Evolutionary conservation across 2,113 vertebrate genomes (phyloP), one percentile per base, ranked within the genome.

Genomic region (Paramisgurnus dabryanus): DNA sequence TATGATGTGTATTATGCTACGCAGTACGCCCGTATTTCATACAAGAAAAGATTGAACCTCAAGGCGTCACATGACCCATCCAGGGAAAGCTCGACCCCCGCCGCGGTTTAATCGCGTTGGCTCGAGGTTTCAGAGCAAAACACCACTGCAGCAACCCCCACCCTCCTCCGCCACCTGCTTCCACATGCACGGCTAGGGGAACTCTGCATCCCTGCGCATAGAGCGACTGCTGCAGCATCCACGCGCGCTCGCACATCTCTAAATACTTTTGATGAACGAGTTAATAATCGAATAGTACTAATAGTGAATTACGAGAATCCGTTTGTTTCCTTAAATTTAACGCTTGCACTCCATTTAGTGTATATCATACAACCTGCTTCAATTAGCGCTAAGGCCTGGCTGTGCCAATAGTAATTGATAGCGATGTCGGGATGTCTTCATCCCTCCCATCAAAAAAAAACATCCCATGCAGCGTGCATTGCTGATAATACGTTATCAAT

Each of bases 101-200:
- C 78, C 47, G 47, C 66, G 7, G 55, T 72, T 58, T 67, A 66
- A 53, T 66, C 61, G 40, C 39, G 45, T 64, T 89, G 94, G 93
- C 91, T 91, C 91, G 89, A 91, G 92, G 92, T 94, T 92, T 92
- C 90, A 92, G 89, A 92, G 93, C 90, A 89, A 91, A 95, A 86
- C 76, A 73, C 89, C 93, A 93, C 91, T 95, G 95, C 95, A 95
- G 92, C 94, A 95, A 89, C 89, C 88, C 92, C 91, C 88, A 82
- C 91, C 91, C 88, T 84, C 90, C 78, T 87, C 85, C 87, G 86
- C 87, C 89, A 89, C 88, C 91, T 93, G 92, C 91, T 93, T 94
- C 83, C 87, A 88, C 89, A 94, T 93, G 93, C 92, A 91, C 86
- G 79, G 81, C 88, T 81, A 71, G 72, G 34, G 77, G 66, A 66